A percentile compares a stretch with the other conserved stretches of the same genome.
Conservation (phyloP, 2,113 vertebrate species). For the Spea bombifrons region DNA sequence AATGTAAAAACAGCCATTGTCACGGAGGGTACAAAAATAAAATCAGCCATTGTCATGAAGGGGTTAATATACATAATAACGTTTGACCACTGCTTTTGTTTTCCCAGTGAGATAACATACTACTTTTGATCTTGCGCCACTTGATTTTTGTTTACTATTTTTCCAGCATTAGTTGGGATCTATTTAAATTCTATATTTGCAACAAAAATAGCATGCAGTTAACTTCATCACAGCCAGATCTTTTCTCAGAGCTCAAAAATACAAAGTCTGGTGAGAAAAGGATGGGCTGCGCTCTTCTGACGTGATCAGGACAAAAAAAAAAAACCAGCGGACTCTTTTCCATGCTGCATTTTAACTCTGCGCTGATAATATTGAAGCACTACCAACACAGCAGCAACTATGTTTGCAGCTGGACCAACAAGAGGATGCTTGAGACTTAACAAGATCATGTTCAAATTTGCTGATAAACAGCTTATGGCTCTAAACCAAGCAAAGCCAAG, state of each 20-base stretch:
- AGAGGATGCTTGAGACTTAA: slow-evolving; percentile 12
- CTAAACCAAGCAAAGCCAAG: background rate
- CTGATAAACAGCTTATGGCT: background rate
- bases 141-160: background rate
- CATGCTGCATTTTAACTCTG: slow-evolving; percentile 8
- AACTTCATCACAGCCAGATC: background rate
- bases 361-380: slow-evolving; percentile 12
- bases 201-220: background rate
- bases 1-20: no score
- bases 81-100: no score
- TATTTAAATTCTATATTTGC: background rate
- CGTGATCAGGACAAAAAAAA: slow-evolving; percentile 7
- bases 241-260: slow-evolving; percentile 15
- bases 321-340: slow-evolving; percentile 23
- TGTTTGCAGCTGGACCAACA: slow-evolving; percentile 14
- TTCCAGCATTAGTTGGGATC: background rate
- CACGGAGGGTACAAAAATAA: no score
- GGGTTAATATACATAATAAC: no score
- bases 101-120: no score
- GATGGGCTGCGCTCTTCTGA: slow-evolving; percentile 25
- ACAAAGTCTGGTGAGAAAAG: slow-evolving; percentile 6
- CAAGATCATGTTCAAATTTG: background rate
- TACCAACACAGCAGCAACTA: slow-evolving; percentile 4
- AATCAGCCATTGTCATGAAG: no score
- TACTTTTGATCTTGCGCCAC: no score